phyloP scores from a whole-genome alignment of 2,888 invertebrate species.

The Drosophila prolongata region DNA sequence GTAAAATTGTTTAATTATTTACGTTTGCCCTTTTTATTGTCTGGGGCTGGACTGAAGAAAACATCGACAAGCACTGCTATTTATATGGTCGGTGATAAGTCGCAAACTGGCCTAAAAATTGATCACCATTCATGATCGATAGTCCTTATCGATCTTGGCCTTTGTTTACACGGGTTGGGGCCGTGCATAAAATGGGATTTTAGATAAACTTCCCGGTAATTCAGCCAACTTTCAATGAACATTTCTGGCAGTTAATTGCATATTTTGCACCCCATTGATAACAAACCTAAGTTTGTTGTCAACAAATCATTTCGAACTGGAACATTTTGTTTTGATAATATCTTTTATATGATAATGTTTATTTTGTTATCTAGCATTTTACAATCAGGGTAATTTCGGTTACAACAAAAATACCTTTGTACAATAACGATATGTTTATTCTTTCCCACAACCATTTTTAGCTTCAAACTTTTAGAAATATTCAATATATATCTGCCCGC shows the following conservation, averaged over 20 bases:
- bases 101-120: constrained; percentile 23
- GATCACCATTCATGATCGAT: constrained; percentile 55
- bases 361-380: too few species aligned
- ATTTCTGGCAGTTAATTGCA: constrained; percentile 33
- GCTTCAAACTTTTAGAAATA: not conserved
- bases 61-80: constrained; percentile 19
- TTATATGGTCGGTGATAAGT: constrained; percentile 44
- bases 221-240: constrained; percentile 10
- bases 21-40: constrained; percentile 32
- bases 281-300: constrained; percentile 2
- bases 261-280: constrained; percentile 24
- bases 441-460: not conserved
- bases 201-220: constrained; percentile 19
- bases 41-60: constrained; percentile 41
- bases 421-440: not conserved
- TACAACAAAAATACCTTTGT: too few species aligned
- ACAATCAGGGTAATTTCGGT: too few species aligned
- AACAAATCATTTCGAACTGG: constrained; percentile 28
- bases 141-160: constrained; percentile 12
- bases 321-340: not conserved
- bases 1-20: not conserved
- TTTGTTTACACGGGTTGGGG: constrained; percentile 20
- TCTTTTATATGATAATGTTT: constrained; percentile 2
- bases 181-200: constrained; percentile 12
- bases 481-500: too few species aligned